Percentiles rank a stretch among this genome's conserved stretches.
Evolutionary conservation across 2,888 invertebrate genomes (phyloP).

Genomic region (Tenthredo notha): DNA sequence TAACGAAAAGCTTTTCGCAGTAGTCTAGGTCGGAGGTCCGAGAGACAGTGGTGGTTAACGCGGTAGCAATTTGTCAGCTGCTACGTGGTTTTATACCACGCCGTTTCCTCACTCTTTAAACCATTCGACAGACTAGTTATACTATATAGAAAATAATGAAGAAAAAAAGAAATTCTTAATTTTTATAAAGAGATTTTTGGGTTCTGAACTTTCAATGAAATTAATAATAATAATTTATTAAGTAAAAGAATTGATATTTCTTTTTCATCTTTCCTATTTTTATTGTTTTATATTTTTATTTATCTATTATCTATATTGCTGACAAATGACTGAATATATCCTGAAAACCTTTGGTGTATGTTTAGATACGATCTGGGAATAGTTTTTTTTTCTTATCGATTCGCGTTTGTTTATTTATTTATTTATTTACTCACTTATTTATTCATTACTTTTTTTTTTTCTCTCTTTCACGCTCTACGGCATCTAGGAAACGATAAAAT

Average conservation of each 20-base stretch:
- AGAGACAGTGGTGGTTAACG: slow-evolving; percentile 36
- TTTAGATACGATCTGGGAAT: neutral
- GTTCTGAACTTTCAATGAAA: neutral
- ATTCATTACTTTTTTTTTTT: too few species aligned
- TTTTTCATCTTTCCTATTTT: neutral
- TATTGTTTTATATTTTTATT: neutral
- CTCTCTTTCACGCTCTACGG: neutral
- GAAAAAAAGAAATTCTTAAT: too few species aligned
- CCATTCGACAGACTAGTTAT: neutral
- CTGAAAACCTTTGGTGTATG: neutral
- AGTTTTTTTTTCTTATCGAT: slow-evolving; percentile 25
- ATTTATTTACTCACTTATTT: neutral
- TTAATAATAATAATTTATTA: neutral
- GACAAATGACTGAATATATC: neutral
- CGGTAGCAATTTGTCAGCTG: slow-evolving; percentile 46
- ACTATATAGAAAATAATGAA: neutral
- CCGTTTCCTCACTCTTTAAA: neutral
- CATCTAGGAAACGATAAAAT: neutral
- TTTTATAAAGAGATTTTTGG: neutral
- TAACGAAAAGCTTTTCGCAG: slow-evolving; percentile 30
- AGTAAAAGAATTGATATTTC: neutral
- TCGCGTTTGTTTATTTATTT: neutral
- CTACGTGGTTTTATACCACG: slow-evolving; percentile 30
- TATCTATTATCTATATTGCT: neutral
- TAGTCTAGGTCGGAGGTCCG: slow-evolving; percentile 46